Percentiles rank a stretch among this genome's conserved stretches.
Evolutionary conservation across 2,113 vertebrate genomes (phyloP).

Genomic region (Pelecanus crispus): DNA sequence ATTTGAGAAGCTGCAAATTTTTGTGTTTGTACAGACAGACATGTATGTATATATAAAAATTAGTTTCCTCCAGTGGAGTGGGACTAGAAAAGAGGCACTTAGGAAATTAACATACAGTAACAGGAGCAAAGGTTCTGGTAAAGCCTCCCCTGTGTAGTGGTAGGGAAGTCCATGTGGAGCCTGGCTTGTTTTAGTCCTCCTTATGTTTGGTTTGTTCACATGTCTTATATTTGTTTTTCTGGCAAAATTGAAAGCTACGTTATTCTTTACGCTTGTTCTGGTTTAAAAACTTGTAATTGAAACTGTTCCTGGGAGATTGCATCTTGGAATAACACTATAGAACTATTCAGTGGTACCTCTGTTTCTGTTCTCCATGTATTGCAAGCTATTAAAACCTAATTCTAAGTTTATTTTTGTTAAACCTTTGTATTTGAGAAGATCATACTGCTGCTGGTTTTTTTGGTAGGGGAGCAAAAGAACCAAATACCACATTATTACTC

Average conservation of each 20-base stretch:
- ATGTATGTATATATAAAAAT: neutral
- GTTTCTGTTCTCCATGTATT: neutral
- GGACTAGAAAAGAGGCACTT: neutral
- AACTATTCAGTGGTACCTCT: neutral
- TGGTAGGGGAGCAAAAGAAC: neutral
- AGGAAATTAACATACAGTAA: neutral
- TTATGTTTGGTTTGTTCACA: neutral
- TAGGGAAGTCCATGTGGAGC: neutral
- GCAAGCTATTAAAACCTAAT: neutral
- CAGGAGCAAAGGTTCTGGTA: neutral
- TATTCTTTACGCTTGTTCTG: neutral
- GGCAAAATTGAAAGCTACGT: neutral
- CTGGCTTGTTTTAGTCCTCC: neutral
- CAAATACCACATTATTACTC: neutral
- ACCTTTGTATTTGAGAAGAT: neutral
- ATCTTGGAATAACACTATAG: neutral
- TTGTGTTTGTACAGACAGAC: neutral
- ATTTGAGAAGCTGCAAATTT: neutral
- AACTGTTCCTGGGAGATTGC: neutral
- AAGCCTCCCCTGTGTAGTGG: neutral
- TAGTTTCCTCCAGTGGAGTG: neutral
- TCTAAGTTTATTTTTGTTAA: neutral
- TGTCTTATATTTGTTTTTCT: neutral
- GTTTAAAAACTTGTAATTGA: neutral
- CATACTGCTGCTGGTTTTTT: neutral